Evolutionary conservation across 2,113 vertebrate genomes (phyloP).

Genomic region (Rhineura floridana): DNA sequence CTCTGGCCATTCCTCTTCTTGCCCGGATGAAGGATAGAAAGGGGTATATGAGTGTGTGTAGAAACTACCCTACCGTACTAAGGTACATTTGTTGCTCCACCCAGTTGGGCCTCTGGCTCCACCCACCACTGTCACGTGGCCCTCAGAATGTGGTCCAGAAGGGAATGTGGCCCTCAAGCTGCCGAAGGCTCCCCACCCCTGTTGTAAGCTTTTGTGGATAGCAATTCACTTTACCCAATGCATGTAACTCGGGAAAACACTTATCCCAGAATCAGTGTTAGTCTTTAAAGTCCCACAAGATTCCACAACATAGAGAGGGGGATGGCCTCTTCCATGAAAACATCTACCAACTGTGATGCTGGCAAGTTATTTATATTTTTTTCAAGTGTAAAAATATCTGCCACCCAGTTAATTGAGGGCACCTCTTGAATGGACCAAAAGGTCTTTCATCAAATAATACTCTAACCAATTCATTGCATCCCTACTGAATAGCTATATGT

Average conservation of each 20-base stretch:
- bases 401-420: not conserved
- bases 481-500: constrained; percentile 50
- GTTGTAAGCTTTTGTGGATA: not conserved
- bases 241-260: no score
- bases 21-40: no score
- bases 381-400: not conserved
- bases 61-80: no score
- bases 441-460: not conserved
- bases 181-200: no score
- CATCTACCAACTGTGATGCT: not conserved
- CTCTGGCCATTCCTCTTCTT: no score
- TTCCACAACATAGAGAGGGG: not conserved
- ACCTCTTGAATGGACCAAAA: not conserved
- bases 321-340: not conserved
- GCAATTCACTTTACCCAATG: not conserved
- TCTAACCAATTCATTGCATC: not conserved
- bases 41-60: no score
- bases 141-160: no score
- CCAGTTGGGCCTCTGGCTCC: no score
- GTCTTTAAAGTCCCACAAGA: not conserved
- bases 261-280: not conserved
- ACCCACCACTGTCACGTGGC: no score
- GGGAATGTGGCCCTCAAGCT: no score
- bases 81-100: no score
- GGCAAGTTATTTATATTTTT: not conserved